Conservation (phyloP, 1,140 invertebrate genomes). For the Andricus grossulariae region DNA sequence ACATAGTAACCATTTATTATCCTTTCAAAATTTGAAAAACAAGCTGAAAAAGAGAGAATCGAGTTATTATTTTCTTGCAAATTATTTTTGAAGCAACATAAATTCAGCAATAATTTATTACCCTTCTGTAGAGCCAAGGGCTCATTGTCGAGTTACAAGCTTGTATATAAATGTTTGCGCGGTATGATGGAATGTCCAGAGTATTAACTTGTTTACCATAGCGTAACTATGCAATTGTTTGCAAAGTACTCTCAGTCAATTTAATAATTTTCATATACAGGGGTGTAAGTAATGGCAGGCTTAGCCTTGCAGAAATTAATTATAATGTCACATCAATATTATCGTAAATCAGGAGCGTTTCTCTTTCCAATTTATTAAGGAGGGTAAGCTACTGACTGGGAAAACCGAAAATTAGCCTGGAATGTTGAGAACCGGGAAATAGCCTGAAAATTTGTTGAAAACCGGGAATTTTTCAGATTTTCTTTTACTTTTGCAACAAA, state of each 20-base stretch:
- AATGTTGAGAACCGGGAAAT: too few species aligned
- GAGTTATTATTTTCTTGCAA: constrained; percentile 23
- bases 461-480: too few species aligned
- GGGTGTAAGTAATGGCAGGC: constrained; percentile 3
- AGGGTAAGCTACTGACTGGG: too few species aligned
- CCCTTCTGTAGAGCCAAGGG: background rate
- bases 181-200: constrained; percentile 15
- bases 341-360: background rate
- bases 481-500: too few species aligned
- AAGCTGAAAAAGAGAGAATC: background rate
- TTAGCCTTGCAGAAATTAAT: constrained; percentile 1
- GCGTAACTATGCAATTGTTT: constrained; percentile 18
- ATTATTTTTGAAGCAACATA: constrained; percentile 20
- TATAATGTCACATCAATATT: background rate
- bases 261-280: background rate
- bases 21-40: constrained; percentile 4
- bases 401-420: too few species aligned
- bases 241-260: constrained; percentile 25
- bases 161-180: constrained; percentile 16
- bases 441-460: too few species aligned
- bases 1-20: background rate
- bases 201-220: constrained; percentile 30
- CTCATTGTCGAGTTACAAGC: background rate
- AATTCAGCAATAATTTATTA: constrained; percentile 27
- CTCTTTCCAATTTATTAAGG: background rate